Percentiles rank a stretch among this genome's conserved stretches.
Conservation (phyloP, 2,113 vertebrate genomes). For the Microcebus lehilahytsara region DNA sequence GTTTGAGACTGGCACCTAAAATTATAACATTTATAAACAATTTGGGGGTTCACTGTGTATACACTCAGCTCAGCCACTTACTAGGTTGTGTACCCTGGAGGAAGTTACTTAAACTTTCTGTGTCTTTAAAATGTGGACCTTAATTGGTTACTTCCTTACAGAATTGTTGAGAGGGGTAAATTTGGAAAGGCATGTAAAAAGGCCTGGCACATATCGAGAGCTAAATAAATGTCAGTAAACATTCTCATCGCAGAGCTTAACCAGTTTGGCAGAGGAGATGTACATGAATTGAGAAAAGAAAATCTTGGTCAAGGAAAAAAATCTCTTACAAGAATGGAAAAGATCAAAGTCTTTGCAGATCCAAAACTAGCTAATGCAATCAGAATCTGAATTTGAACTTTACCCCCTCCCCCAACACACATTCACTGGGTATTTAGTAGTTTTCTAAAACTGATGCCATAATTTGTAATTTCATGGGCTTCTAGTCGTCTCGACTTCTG, state of each 20-base stretch:
- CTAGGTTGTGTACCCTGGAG: neutral
- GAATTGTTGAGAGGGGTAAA: neutral
- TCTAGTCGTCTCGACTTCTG: neutral
- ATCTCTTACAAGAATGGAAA: constrained; percentile 28
- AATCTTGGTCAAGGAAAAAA: neutral
- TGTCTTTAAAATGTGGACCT: neutral
- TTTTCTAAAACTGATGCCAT: neutral
- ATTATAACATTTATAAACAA: neutral
- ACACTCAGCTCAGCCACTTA: neutral
- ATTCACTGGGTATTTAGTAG: neutral
- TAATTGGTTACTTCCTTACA: neutral
- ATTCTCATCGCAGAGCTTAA: neutral
- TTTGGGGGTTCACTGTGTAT: neutral
- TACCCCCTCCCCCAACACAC: neutral
- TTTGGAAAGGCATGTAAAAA: neutral
- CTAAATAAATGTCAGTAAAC: neutral
- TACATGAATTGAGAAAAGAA: neutral
- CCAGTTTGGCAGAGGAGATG: neutral
- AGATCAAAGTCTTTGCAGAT: neutral
- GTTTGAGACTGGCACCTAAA: neutral
- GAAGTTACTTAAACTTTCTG: neutral
- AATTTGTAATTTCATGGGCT: neutral
- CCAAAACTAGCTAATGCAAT: neutral
- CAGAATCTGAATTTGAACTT: neutral
- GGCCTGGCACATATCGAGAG: neutral